A percentile compares a stretch with the other conserved stretches of the same genome.
Conservation (phyloP, 2,797 vertebrate species). For the Lemur catta region DNA sequence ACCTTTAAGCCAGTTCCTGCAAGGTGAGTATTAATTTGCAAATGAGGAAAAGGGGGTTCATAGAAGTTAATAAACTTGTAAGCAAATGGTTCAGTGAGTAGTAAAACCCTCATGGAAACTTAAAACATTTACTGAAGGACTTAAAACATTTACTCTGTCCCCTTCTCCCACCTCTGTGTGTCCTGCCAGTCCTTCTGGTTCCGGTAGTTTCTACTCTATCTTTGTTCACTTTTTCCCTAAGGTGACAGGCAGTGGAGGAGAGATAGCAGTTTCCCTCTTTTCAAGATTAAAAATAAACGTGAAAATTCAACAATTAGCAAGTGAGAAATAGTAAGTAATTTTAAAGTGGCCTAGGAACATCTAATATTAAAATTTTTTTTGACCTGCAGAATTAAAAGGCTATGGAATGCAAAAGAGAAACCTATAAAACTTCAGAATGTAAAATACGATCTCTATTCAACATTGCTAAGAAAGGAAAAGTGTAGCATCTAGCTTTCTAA, state of each 20-base stretch:
- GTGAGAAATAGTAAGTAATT: constrained; percentile 62
- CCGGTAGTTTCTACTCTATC: not conserved
- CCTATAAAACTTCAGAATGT: not conserved
- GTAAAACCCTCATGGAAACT: not conserved
- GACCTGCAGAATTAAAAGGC: constrained; percentile 28
- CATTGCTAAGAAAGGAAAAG: not conserved
- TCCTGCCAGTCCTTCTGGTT: not conserved
- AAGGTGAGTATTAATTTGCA: not conserved
- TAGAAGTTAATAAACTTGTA: not conserved
- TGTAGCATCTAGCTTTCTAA: not conserved
- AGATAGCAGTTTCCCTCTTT: constrained; percentile 48
- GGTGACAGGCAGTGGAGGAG: constrained; percentile 6
- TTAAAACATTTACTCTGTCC: not conserved
- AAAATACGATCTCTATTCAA: constrained; percentile 15
- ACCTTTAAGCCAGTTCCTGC: not conserved
- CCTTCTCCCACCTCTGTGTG: not conserved
- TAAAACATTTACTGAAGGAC: no score
- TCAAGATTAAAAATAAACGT: constrained; percentile 72
- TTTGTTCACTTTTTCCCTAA: constrained; percentile 27
- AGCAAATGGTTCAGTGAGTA: not conserved
- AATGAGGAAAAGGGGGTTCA: not conserved
- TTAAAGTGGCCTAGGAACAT: constrained; percentile 42
- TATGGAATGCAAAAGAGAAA: constrained; percentile 13
- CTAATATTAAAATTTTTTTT: constrained; percentile 28
- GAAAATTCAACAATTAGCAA: constrained; percentile 63